Conservation (phyloP, 2,797 vertebrate genomes). For the Melanitta fusca region DNA sequence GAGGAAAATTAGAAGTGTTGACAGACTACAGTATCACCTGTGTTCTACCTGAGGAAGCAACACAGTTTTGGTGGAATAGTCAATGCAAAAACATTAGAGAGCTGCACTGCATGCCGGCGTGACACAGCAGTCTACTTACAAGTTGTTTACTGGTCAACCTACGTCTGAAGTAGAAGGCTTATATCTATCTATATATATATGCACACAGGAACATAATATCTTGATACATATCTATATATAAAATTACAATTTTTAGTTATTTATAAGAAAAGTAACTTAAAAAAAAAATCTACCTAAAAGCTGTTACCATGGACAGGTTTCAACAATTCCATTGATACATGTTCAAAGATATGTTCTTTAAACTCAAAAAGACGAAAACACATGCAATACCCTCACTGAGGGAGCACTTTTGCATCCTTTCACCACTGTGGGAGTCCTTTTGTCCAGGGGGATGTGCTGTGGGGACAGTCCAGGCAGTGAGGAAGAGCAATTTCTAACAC, state of each 20-base stretch:
- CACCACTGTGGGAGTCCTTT: neutral
- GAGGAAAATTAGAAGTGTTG: neutral
- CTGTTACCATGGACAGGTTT: neutral
- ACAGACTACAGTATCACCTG: fast-evolving
- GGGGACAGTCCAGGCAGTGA: neutral
- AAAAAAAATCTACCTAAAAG: neutral
- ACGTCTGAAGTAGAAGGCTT: neutral
- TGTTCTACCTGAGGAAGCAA: neutral
- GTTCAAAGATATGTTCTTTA: neutral
- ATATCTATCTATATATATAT: neutral
- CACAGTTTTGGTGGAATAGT: neutral
- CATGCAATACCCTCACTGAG: neutral
- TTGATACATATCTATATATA: neutral
- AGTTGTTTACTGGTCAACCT: neutral
- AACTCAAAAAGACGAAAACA: neutral
- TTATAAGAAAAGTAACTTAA: neutral
- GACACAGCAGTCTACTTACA: neutral
- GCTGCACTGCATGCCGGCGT: fast-evolving
- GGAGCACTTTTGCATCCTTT: neutral
- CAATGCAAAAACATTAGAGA: neutral
- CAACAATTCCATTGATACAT: neutral
- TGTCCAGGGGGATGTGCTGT: neutral
- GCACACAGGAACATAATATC: neutral
- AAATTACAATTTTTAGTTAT: neutral
- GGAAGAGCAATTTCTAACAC: neutral